Evolutionary conservation across 1,140 invertebrate genomes (phyloP), one percentile per base, ranked within the genome.

Genomic region (Drosophila novamexicana): DNA sequence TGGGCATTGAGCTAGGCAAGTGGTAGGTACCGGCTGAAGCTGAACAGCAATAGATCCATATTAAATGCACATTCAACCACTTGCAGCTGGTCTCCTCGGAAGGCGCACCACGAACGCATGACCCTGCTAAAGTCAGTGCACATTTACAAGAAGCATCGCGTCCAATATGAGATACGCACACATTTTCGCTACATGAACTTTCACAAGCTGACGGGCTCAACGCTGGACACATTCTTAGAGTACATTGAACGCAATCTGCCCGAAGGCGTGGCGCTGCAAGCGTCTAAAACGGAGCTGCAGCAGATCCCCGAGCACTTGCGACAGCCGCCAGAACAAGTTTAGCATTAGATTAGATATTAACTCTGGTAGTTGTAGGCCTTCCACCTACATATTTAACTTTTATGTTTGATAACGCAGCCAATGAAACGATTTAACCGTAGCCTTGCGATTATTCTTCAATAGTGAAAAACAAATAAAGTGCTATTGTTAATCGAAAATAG

Each of bases 161-260:
- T 98, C 0, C 98, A 99, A 82, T 99, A 99, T 93, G 98, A 99
- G 94, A 95, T 96, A 5, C 94, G 98, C 85, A 99, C 98, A 9
- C 97, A 99, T 93, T 98, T 96, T 92, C 94, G 95, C 66, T 96
- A 97, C 85, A 94, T 99, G 78, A 95, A 97, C 90, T 95, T 98
- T 53, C 94, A 96, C 70, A 94, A 95, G 78, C 89, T 99, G 4
- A 99, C 99, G 2, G 98, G 97, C 16, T 99, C 98, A 7, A 99
- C 98, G 18, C 96, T 98, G 52, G 97, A 98, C 76, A 99, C 98
- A 18, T 98, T 97, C 92, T 93, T 99, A 34, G 99, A 99, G 93
- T 99, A 99, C 93, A 96, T 99, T 63, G 95, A 99, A 92, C 94
- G 98, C 77, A 99, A 99, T 94, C 94, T 99, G 71, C 99, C 99